Conservation (phyloP, 2,888 invertebrate genomes). For the Pristionchus exspectatus region DNA sequence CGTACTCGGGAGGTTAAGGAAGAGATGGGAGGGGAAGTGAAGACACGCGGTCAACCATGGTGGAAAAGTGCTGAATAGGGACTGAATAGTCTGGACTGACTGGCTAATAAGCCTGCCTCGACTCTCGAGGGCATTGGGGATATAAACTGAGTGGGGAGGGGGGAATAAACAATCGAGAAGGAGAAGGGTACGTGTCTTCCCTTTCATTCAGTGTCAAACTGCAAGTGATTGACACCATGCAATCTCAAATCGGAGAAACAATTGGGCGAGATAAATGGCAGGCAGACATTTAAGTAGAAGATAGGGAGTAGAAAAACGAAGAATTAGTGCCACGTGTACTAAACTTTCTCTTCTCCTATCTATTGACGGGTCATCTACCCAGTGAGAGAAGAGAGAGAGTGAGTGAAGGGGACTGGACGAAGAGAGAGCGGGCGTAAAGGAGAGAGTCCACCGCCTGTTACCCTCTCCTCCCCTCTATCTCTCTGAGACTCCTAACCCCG, state of each 20-base stretch:
- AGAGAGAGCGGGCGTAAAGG: not conserved
- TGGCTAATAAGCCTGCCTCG: not conserved
- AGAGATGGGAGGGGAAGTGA: not conserved
- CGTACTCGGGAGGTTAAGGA: not conserved
- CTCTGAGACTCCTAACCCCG: not conserved
- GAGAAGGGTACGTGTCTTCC: not conserved
- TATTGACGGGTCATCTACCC: constrained; percentile 39
- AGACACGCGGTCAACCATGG: not conserved
- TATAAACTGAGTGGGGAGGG: not conserved
- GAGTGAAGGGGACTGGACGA: not conserved
- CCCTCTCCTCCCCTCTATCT: not conserved
- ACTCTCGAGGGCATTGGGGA: not conserved
- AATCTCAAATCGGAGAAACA: not conserved
- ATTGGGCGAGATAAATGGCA: not conserved
- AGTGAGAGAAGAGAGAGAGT: not conserved
- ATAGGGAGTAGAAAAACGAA: not conserved
- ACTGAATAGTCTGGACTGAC: not conserved
- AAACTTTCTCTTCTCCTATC: constrained; percentile 50
- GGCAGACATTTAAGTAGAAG: constrained; percentile 10
- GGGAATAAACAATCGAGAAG: not conserved
- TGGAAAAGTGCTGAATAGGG: not conserved
- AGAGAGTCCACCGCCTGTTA: not conserved
- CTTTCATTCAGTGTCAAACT: constrained; percentile 12
- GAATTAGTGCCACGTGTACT: constrained; percentile 51
- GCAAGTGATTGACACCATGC: constrained; percentile 41